Evolutionary conservation across 2,797 vertebrate genomes (phyloP).

Genomic region (Mormyrops attenuatus): DNA sequence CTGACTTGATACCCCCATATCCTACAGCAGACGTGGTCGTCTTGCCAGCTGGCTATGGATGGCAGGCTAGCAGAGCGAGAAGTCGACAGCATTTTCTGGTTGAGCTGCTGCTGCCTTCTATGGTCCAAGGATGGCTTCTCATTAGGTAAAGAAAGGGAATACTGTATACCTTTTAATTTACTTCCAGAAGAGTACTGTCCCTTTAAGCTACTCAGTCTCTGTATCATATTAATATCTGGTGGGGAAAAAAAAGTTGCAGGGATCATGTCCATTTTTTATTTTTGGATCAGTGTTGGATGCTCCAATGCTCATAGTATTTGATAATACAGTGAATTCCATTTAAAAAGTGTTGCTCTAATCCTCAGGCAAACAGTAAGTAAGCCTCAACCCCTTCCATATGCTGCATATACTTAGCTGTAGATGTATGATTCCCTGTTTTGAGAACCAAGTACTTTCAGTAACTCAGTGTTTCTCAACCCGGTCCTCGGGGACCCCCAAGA

Average conservation of each 20-base stretch:
- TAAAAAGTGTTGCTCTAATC: background rate
- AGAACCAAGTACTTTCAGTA: background rate
- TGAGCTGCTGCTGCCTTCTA: background rate
- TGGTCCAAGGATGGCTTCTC: background rate
- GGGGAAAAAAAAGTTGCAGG: background rate
- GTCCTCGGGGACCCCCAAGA: background rate
- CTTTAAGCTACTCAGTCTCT: background rate
- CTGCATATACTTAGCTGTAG: background rate
- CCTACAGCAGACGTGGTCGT: conserved; percentile 1
- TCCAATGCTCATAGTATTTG: background rate
- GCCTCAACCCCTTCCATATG: background rate
- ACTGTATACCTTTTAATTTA: background rate
- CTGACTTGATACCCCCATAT: conserved; percentile 18
- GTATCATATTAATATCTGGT: background rate
- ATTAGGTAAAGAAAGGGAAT: background rate
- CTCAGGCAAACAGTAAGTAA: background rate
- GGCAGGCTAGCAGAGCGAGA: background rate
- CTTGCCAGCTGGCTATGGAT: conserved; percentile 27
- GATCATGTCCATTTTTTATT: background rate
- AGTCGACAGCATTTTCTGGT: background rate
- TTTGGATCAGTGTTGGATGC: background rate
- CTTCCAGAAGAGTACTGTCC: background rate
- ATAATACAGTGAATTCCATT: background rate
- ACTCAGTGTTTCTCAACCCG: background rate
- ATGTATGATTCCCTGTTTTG: background rate